Conservation (phyloP, 2,797 vertebrate genomes). For the Varecia variegata region DNA sequence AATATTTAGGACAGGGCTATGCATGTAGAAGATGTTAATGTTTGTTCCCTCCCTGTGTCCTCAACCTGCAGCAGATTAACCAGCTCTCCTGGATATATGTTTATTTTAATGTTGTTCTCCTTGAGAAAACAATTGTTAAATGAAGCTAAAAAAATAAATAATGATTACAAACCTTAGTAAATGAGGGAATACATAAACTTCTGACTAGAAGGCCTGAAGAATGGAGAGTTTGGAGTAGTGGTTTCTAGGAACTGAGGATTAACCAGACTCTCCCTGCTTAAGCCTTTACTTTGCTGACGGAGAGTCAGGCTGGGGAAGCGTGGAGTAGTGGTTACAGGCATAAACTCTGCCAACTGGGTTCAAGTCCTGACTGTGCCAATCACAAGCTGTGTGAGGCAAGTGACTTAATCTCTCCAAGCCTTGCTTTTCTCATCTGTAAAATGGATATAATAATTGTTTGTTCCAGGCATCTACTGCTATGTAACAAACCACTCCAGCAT, state of each 20-base stretch:
- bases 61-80: neutral
- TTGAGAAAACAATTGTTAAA: constrained; percentile 30
- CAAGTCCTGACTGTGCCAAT: neutral
- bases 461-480: neutral
- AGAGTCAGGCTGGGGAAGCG: neutral
- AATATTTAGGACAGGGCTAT: neutral
- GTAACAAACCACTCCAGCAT: neutral
- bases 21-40: neutral
- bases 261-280: neutral
- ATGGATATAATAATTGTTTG: neutral
- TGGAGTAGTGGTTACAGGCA: neutral
- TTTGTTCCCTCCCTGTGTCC: neutral
- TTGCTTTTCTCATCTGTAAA: neutral
- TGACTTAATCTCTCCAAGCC: neutral
- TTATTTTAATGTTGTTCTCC: constrained; percentile 17
- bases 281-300: neutral
- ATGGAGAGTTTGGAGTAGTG: neutral
- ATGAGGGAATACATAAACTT: neutral
- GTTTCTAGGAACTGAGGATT: neutral
- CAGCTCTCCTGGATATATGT: neutral
- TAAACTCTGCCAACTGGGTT: neutral
- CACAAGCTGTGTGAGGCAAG: neutral
- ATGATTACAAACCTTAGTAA: neutral
- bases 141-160: constrained; percentile 14
- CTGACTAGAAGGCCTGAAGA: neutral